These are phyloP conservation scores for Coranthus polyacanthus DNA, from an alignment of 2,797 vertebrate species.

Conservation along the genomic window DNA sequence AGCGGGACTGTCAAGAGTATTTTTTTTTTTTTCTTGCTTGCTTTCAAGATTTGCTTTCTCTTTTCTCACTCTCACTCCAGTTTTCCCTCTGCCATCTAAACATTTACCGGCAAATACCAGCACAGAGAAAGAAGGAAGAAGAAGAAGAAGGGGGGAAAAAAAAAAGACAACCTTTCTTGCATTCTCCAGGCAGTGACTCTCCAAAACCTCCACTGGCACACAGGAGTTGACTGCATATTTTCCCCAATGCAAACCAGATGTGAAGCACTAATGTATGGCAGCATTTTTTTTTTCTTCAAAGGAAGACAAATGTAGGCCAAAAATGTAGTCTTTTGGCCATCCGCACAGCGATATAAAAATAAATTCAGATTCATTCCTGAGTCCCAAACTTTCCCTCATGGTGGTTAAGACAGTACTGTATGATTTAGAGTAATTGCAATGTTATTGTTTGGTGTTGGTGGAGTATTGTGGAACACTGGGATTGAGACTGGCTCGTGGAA, in stretches of 20 bases:
- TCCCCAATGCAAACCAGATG: conserved; percentile 89
- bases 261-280: conserved; percentile 86
- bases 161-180: conserved; percentile 66
- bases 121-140: conserved; percentile 33
- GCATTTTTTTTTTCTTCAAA: conserved; percentile 74
- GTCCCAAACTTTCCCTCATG: conserved; percentile 58
- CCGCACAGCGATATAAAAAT: conserved; percentile 75
- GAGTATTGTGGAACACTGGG: conserved; percentile 52
- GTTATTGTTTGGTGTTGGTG: conserved; percentile 76
- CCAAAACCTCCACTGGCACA: conserved; percentile 83
- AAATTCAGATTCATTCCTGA: conserved; percentile 68
- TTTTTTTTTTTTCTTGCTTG: conserved; percentile 16
- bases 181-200: conserved; percentile 81
- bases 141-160: neutral
- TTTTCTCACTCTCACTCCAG: conserved; percentile 52
- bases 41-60: conserved; percentile 55
- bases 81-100: conserved; percentile 71
- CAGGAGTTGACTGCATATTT: conserved; percentile 86
- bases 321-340: conserved; percentile 75
- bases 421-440: conserved; percentile 77
- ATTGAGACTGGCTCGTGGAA: conserved; percentile 43
- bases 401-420: conserved; percentile 65
- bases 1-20: conserved; percentile 17
- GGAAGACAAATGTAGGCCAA: conserved; percentile 81
- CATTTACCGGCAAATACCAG: conserved; percentile 79